These are phyloP conservation scores for Pluvianellus socialis DNA, from an alignment of 2,113 vertebrate genomes.

Conservation along the genomic window DNA sequence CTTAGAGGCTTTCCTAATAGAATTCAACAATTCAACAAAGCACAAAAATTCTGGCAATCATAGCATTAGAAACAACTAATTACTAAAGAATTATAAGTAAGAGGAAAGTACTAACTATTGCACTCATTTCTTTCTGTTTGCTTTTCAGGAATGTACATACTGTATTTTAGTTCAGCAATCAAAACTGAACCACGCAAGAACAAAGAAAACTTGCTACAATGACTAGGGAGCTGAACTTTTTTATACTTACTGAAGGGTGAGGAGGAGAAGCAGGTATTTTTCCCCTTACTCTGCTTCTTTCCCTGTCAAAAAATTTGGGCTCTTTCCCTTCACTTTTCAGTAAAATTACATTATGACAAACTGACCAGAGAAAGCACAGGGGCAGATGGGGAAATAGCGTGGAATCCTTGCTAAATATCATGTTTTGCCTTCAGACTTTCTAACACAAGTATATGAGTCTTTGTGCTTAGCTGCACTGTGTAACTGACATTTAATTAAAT, in stretches of 20 bases:
- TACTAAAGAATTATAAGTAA: neutral
- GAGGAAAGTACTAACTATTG: neutral
- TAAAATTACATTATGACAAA: neutral
- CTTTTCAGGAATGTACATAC: neutral
- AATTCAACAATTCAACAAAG: neutral
- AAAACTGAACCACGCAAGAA: neutral
- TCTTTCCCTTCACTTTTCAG: neutral
- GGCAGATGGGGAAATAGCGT: neutral
- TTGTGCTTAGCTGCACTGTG: neutral
- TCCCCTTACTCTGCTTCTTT: neutral
- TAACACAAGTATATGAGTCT: neutral
- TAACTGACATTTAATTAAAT: neutral
- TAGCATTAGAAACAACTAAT: neutral
- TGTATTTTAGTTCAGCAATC: neutral
- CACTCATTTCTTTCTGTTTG: neutral
- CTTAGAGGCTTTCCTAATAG: neutral
- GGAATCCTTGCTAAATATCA: neutral
- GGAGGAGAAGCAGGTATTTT: neutral
- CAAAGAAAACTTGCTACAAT: fast-evolving
- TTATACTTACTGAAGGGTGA: neutral
- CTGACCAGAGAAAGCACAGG: neutral
- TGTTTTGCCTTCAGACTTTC: neutral
- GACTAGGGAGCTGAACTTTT: neutral
- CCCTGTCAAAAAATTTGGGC: neutral
- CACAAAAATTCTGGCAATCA: neutral